Evolutionary conservation across 2,797 vertebrate species (phyloP).

Genomic region (Holocentrus rufus): DNA sequence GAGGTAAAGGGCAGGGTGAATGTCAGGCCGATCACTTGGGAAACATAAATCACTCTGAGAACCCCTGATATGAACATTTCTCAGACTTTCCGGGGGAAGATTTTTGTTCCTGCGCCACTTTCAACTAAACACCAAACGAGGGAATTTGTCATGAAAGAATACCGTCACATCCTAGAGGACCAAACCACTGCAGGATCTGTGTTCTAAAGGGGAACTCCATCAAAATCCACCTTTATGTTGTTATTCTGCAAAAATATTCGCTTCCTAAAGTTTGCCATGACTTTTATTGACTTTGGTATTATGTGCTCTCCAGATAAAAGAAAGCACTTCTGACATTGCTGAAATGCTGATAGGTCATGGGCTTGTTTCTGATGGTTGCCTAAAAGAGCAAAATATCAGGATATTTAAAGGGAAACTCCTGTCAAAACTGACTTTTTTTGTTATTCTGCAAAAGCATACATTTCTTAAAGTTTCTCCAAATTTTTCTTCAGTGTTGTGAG

Average conservation of each 20-base stretch:
- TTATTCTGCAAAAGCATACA: too few species aligned
- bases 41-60: constrained; percentile 69
- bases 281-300: not conserved
- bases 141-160: constrained; percentile 8
- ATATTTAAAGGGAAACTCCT: too few species aligned
- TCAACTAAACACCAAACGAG: constrained; percentile 25
- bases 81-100: constrained; percentile 9
- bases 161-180: not conserved
- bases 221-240: not conserved
- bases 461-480: too few species aligned
- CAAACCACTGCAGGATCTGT: not conserved
- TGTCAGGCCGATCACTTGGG: constrained; percentile 71
- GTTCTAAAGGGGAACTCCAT: not conserved
- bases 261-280: not conserved
- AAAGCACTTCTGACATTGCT: not conserved
- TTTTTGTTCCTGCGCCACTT: constrained; percentile 2
- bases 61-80: constrained; percentile 30
- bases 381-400: not conserved
- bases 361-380: not conserved
- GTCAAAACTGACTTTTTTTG: too few species aligned
- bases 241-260: not conserved
- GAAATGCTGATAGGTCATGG: not conserved
- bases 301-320: not conserved
- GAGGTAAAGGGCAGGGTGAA: constrained; percentile 76
- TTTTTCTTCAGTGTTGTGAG: too few species aligned